phyloP scores from a whole-genome alignment of 2,888 invertebrate species.

The Trissolcus japonicus region DNA sequence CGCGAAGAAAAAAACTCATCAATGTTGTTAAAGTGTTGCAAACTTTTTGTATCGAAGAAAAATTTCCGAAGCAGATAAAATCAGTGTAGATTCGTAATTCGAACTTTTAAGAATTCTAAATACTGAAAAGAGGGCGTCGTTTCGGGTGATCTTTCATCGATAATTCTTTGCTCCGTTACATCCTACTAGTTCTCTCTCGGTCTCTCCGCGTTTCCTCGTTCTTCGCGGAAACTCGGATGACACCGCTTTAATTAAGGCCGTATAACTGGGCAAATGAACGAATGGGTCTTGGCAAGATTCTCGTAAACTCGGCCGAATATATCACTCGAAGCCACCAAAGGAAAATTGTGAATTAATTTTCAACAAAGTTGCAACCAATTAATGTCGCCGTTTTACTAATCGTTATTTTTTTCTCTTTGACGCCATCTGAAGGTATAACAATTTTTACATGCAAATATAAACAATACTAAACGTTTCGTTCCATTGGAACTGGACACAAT shows the following conservation, averaged over 20 bases:
- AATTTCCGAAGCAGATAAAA: constrained; percentile 53
- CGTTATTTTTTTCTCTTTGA: constrained; percentile 39
- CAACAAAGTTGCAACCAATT: constrained; percentile 61
- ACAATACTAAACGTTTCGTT: constrained; percentile 19
- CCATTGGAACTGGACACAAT: constrained; percentile 8
- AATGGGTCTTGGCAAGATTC: constrained; percentile 55
- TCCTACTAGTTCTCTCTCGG: constrained; percentile 24
- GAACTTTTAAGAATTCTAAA: constrained; percentile 53
- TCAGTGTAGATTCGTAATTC: constrained; percentile 57
- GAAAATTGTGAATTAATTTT: constrained; percentile 64
- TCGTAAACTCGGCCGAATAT: constrained; percentile 62
- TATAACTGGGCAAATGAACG: constrained; percentile 61
- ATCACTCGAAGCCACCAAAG: constrained; percentile 57
- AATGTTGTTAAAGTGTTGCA: constrained; percentile 33
- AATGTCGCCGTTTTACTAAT: constrained; percentile 57
- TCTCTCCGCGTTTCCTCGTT: constrained; percentile 5
- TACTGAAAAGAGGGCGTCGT: constrained; percentile 43
- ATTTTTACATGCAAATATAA: constrained; percentile 35
- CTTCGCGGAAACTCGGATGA: constrained; percentile 60
- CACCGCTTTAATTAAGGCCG: constrained; percentile 65
- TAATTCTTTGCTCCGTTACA: constrained; percentile 38
- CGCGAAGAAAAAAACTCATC: constrained; percentile 33
- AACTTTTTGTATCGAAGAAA: constrained; percentile 45
- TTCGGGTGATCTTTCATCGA: constrained; percentile 54
- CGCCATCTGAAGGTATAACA: constrained; percentile 31